These are phyloP conservation scores for Notocelia uddmanniana DNA, from an alignment of 2,888 invertebrate genomes.

Conservation along the genomic window DNA sequence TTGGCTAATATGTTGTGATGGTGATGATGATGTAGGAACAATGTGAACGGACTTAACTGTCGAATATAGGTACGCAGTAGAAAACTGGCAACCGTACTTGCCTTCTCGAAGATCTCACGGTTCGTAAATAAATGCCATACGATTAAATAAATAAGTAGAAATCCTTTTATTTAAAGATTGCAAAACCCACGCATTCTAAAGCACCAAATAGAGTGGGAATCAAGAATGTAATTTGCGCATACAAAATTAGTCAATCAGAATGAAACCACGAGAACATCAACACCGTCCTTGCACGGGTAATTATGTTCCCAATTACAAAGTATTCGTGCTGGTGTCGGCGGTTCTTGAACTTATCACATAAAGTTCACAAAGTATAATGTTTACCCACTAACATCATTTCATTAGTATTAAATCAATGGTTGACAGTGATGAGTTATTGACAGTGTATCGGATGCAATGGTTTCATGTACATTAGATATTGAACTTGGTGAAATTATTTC, in stretches of 20 bases:
- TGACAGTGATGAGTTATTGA: neutral
- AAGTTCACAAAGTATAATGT: constrained; percentile 15
- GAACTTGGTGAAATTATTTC: too few species aligned
- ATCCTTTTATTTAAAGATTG: neutral
- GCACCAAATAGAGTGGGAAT: constrained; percentile 13
- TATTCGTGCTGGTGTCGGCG: constrained; percentile 5
- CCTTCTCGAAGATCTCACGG: too few species aligned
- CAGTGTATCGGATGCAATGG: neutral
- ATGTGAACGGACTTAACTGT: too few species aligned
- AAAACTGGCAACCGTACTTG: too few species aligned
- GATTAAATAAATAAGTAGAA: too few species aligned
- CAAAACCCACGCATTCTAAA: neutral
- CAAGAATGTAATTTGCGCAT: constrained; percentile 21
- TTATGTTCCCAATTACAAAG: constrained; percentile 32
- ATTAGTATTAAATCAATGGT: neutral
- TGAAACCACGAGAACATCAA: constrained; percentile 31
- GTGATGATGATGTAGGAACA: too few species aligned
- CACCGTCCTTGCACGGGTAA: constrained; percentile 24
- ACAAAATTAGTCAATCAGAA: constrained; percentile 46
- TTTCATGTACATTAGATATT: too few species aligned
- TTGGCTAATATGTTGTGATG: too few species aligned
- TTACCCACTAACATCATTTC: neutral
- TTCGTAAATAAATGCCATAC: too few species aligned
- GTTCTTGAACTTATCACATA: constrained; percentile 39
- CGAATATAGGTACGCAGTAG: too few species aligned